These are phyloP conservation scores for Pandion haliaetus DNA, from an alignment of 2,113 vertebrate genomes.

Conservation along the genomic window DNA sequence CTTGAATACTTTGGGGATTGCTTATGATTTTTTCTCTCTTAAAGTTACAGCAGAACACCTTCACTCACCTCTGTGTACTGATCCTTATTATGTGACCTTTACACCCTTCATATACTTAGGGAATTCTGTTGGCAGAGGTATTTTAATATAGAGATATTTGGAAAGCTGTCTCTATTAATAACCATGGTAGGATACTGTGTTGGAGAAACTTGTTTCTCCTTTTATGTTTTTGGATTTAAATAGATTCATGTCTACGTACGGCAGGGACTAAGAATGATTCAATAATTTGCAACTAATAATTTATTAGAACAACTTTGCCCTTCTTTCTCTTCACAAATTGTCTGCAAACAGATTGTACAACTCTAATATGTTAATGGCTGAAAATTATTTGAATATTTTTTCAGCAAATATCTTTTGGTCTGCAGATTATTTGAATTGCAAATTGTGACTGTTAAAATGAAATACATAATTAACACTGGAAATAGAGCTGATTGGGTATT, in stretches of 20 bases:
- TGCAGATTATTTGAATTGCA: constrained; percentile 21
- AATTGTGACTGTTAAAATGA: neutral
- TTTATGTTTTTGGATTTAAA: neutral
- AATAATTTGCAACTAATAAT: constrained; percentile 30
- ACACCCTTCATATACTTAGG: neutral
- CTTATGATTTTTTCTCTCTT: neutral
- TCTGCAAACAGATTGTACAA: constrained; percentile 32
- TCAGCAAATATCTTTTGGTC: constrained; percentile 34
- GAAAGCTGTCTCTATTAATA: neutral
- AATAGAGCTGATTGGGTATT: constrained; percentile 3
- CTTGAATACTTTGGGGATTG: neutral
- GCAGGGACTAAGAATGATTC: neutral
- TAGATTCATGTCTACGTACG: neutral
- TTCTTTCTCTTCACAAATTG: constrained; percentile 23
- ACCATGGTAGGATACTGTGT: neutral
- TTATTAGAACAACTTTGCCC: constrained; percentile 32
- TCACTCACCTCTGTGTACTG: neutral
- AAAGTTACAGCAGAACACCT: neutral
- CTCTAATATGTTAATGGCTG: constrained; percentile 19
- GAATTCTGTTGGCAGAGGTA: neutral
- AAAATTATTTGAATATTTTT: constrained; percentile 28
- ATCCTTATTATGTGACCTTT: neutral
- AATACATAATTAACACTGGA: constrained; percentile 28
- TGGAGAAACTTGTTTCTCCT: neutral
- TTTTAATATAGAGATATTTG: neutral